Evolutionary conservation across 2,113 vertebrate genomes (phyloP).

Genomic region (Bubalus kerabau): DNA sequence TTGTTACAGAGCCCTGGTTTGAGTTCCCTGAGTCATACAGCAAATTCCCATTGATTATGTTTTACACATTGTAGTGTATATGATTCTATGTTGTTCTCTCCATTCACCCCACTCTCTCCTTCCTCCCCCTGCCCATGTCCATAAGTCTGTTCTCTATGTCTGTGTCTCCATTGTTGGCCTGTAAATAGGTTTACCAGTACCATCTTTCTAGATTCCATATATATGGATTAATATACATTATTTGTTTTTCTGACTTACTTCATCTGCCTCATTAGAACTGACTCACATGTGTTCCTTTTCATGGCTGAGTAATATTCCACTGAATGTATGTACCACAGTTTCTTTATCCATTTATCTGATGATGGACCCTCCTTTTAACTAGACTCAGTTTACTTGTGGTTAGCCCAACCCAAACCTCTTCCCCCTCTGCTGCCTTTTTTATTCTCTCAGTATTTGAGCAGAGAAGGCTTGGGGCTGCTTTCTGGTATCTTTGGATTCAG

Average conservation of each 20-base stretch:
- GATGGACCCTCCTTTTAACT: not conserved
- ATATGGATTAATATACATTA: not conserved
- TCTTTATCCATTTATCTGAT: not conserved
- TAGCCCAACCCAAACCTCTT: not conserved
- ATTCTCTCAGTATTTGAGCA: slow-evolving; percentile 8
- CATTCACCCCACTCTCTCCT: not conserved
- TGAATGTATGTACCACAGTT: not conserved
- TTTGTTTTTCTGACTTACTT: not conserved
- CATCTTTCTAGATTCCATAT: not conserved
- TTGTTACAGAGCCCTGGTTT: not conserved
- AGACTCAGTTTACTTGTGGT: not conserved
- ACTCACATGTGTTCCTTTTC: not conserved
- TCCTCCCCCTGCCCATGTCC: not conserved
- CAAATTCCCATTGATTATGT: not conserved
- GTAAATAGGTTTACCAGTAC: not conserved
- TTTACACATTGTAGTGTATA: not conserved
- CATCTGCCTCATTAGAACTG: not conserved
- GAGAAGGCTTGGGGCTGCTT: not conserved
- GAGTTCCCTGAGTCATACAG: not conserved
- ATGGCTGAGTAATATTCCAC: not conserved
- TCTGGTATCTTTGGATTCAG: not conserved
- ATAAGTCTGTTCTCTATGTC: not conserved
- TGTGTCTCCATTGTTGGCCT: not conserved
- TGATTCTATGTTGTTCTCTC: not conserved
- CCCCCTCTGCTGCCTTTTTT: not conserved